Evolutionary conservation across 2,113 vertebrate species (phyloP), one percentile per base, ranked within the genome.

Genomic region (Theristicus caerulescens): DNA sequence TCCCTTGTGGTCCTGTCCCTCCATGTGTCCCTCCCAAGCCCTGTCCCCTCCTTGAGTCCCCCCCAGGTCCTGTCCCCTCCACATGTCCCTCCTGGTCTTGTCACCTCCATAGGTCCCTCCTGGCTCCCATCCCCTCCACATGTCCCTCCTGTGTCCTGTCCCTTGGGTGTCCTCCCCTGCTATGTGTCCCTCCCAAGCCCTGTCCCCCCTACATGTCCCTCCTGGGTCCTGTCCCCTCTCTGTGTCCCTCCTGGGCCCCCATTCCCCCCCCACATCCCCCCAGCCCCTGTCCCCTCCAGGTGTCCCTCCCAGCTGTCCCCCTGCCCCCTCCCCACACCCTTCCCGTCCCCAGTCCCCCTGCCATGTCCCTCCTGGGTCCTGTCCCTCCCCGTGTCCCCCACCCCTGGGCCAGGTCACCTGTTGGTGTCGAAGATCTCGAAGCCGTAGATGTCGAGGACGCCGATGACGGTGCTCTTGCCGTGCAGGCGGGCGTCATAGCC

Each of bases 361-460:
- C 25, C 26, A 11, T 10, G 9, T 12, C 1, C 49, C 25, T 34
- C 25, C 38, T 36, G 18, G 26, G 15, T 31, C 27, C 64, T 5
- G 25, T 72, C 58, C 62, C 29, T 32, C 1, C 54, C 51, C 19
- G 2, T 13, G 16, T 46, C 21, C 31, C 13, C 29, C 16, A 9
- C 16, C 36, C 34, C 29, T 1, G 10, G 26, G 5, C 52, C 47
- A 16, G n/a, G 17, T 46, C 69, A 99, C 99, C 99, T 99, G 98
- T 99, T 99, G 96, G 98, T 99, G 79, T 99, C 98, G 24, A 99
- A 99, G 96, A 99, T 99, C 98, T 99, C 99, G 7, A 99, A 99
- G 93, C 99, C 99, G 0, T 99, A 99, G 96, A 99, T 99, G 81
- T 99, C 99, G 88, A 99, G 97, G 82, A 99, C 99, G 0, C 99